Percentiles rank a stretch among this genome's conserved stretches.
phyloP scores from a whole-genome alignment of 2,888 invertebrate species.

The Creontiades dilutus region DNA sequence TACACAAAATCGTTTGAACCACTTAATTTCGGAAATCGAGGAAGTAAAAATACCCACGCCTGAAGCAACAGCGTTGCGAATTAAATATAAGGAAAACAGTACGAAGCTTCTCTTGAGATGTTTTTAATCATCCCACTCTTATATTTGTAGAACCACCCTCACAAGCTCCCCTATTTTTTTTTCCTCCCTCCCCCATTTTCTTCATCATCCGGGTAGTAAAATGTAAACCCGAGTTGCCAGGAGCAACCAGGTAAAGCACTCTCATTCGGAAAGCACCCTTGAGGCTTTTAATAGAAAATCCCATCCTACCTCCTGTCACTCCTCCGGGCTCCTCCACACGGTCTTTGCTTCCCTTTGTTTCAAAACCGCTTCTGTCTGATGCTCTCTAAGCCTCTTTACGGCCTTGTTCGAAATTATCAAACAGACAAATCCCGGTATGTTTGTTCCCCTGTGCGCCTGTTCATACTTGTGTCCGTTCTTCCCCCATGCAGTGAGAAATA shows the following conservation, averaged over 20 bases:
- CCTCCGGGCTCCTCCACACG: neutral
- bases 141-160: neutral
- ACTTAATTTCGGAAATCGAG: no score
- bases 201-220: slow-evolving; percentile 9
- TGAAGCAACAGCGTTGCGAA: no score
- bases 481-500: no score
- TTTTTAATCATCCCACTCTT: neutral
- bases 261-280: slow-evolving; percentile 67
- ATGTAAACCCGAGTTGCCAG: slow-evolving; percentile 43
- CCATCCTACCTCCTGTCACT: slow-evolving; percentile 56
- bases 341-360: slow-evolving; percentile 41
- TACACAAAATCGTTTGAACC: no score
- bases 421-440: neutral
- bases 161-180: neutral
- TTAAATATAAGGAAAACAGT: no score
- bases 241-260: slow-evolving; percentile 69
- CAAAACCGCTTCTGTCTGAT: slow-evolving; percentile 29
- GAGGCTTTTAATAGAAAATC: slow-evolving; percentile 71
- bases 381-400: slow-evolving; percentile 35
- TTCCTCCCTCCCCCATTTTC: no score
- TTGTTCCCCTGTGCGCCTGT: neutral
- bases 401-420: slow-evolving; percentile 46
- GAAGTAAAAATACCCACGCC: no score
- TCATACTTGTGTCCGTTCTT: no score
- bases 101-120: no score